Evolutionary conservation across 2,888 invertebrate genomes (phyloP), one percentile per base, ranked within the genome.

Genomic region (Rutpela maculata): DNA sequence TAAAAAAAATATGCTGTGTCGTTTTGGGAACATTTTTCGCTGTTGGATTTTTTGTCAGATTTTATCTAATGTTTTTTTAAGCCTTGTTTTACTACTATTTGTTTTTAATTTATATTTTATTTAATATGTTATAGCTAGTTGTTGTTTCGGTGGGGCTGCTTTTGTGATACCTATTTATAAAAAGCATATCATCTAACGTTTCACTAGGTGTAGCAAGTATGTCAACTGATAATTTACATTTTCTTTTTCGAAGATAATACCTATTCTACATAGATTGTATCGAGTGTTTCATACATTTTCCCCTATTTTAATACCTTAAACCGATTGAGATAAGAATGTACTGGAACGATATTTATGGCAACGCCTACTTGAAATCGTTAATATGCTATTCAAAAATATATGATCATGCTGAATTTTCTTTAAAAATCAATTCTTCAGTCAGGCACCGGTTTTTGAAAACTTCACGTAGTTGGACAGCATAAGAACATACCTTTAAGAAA

Each of bases 11-110:
- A 35, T 84, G 85, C 86, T 87, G 85, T 87, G 87, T 78, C 76
- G 77, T 73, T 79, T 88, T 87, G 87, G 86, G 86, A 84, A 87
- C 86, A 87, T 85, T 88, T 78, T 86, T 86, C 80, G 87, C 87
- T 88, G 88, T 89, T 88, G 88, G 87, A 88, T 87, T 89, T n/a
- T 89, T 89, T 88, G 87, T 88, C 84, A 87, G 86, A 88, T 88
- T 88, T 89, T 88, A 88, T 88, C 85, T 83, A 82, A 80, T 81
- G 81, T 85, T 86, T 86, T 83, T 78, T 71, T 84, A 80, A 81
- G 85, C 83, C 85, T 83, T 86, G 85, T 84, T 85, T 83, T 84
- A 83, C 85, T 84, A 78, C 80, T 78, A 65, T 17, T 50, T 17
- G n/a, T 50, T 71, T 38, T 67, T 70, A 18, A 12, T 18, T 55